Conservation (phyloP, 2,797 vertebrate species). For the Chloroceryle inda region DNA sequence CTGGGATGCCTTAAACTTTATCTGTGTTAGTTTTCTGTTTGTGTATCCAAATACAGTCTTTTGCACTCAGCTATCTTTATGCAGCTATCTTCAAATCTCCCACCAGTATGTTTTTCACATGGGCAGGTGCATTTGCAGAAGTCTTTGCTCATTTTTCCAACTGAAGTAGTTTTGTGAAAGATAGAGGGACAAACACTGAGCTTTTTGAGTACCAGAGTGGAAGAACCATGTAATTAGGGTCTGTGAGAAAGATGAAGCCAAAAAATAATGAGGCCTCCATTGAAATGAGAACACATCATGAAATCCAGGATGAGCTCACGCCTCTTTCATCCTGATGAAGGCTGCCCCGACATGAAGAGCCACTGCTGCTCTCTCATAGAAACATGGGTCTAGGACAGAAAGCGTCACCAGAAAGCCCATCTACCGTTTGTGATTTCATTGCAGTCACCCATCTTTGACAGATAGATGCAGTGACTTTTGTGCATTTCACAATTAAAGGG, state of each 20-base stretch:
- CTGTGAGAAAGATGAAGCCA: background rate
- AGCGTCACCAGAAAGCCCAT: background rate
- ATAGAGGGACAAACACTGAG: background rate
- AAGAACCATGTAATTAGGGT: background rate
- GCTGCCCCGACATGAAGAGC: background rate
- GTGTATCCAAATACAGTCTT: background rate
- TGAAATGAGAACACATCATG: background rate
- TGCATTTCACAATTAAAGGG: background rate
- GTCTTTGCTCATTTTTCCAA: background rate
- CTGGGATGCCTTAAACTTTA: background rate
- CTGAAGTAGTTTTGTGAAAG: background rate
- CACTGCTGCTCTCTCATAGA: background rate
- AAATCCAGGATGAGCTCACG: background rate
- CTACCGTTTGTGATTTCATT: background rate
- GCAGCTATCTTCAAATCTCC: background rate
- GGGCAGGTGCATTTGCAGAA: background rate
- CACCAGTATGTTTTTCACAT: background rate
- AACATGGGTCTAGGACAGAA: background rate
- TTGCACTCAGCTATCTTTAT: background rate
- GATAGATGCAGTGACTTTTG: background rate
- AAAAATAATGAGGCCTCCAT: background rate
- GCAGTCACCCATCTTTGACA: background rate
- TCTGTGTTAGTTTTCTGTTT: background rate
- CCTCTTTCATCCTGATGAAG: background rate
- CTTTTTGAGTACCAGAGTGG: background rate